Evolutionary conservation across 2,888 invertebrate genomes (phyloP).

Genomic region (Entomobrya proxima): DNA sequence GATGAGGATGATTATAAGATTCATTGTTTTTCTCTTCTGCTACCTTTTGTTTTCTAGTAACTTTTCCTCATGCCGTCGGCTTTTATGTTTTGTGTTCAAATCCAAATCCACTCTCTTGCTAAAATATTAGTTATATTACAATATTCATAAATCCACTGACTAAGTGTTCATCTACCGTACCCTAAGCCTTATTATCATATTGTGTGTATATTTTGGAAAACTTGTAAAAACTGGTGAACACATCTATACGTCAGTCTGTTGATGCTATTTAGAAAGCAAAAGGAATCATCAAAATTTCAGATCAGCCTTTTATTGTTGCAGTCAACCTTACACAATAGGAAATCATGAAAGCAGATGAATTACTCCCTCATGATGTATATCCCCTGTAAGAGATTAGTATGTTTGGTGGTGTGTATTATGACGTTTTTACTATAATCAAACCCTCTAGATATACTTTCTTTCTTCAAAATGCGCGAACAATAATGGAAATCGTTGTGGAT

Average conservation of each 20-base stretch:
- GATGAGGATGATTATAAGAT: conserved; percentile 66
- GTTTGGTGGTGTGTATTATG: neutral
- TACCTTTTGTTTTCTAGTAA: conserved; percentile 58
- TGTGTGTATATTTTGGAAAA: neutral
- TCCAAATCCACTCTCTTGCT: neutral
- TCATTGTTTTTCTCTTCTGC: conserved; percentile 67
- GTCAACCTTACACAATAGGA: conserved; percentile 51
- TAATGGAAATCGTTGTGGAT: conserved; percentile 53
- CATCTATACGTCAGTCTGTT: neutral
- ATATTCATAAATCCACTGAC: too few species aligned
- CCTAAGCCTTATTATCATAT: too few species aligned
- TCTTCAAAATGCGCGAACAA: conserved; percentile 18
- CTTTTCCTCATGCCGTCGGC: conserved; percentile 54
- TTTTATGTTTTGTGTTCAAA: neutral
- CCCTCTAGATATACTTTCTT: conserved; percentile 2
- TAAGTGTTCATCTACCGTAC: too few species aligned
- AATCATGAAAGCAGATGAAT: conserved; percentile 56
- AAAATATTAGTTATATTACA: too few species aligned
- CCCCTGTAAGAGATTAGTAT: neutral
- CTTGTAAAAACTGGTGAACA: conserved; percentile 19
- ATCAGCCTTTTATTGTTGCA: conserved; percentile 64
- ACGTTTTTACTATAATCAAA: conserved; percentile 23
- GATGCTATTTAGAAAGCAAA: neutral
- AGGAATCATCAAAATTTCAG: conserved; percentile 55
- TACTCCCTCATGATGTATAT: conserved; percentile 49